A percentile compares a stretch with the other conserved stretches of the same genome.
These are phyloP conservation scores for Lycorma delicatula DNA, from an alignment of 1,140 invertebrate species.

Conservation along the genomic window DNA sequence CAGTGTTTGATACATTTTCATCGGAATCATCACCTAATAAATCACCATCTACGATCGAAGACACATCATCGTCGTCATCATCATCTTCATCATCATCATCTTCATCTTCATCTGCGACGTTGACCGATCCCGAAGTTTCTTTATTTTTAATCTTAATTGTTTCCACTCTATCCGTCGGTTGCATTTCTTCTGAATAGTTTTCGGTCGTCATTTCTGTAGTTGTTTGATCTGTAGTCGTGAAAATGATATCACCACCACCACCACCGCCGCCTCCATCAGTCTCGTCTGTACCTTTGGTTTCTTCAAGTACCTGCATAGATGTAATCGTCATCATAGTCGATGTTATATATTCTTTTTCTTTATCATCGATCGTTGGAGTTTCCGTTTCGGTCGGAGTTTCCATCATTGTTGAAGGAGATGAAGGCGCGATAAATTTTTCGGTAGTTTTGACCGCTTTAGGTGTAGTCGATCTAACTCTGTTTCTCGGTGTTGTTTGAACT, in stretches of 20 bases:
- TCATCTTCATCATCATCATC: constrained; percentile 23
- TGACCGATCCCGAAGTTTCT: constrained; percentile 21
- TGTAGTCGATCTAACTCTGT: constrained; percentile 22
- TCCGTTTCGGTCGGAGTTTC: background rate
- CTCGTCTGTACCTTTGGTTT: constrained; percentile 31
- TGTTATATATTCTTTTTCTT: constrained; percentile 21
- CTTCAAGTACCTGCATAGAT: constrained; percentile 12
- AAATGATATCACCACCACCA: constrained; percentile 11
- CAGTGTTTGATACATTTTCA: constrained; percentile 5
- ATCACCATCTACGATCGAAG: constrained; percentile 17
- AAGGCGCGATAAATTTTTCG: background rate
- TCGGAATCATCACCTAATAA: constrained; percentile 24
- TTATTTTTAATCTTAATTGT: constrained; percentile 23
- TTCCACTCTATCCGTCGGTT: constrained; percentile 16
- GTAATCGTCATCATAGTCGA: constrained; percentile 32
- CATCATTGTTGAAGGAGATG: background rate
- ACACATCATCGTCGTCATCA: constrained; percentile 24
- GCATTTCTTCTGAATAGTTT: constrained; percentile 27
- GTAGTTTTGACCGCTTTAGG: constrained; percentile 20
- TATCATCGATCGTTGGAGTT: constrained; percentile 7
- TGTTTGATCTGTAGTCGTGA: background rate
- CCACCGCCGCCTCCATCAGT: constrained; percentile 26
- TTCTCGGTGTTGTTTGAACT: background rate
- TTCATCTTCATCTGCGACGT: constrained; percentile 29
- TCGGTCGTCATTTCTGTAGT: constrained; percentile 20